Base-by-base conservation (phyloP, 2,797 vertebrate genomes). In the Myotis vivesi region DNA sequence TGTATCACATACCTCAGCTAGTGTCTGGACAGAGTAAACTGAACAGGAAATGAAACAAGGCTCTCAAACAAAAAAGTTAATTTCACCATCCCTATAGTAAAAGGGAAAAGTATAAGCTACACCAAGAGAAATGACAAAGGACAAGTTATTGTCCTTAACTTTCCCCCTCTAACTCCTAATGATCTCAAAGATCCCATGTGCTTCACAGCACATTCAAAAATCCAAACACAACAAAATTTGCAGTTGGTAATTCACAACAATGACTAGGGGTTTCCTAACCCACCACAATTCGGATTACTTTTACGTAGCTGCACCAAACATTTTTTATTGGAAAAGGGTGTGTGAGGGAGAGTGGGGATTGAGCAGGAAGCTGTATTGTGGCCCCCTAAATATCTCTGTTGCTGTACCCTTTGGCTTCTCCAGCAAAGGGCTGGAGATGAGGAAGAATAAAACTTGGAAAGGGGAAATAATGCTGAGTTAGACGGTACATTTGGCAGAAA, bases 401-500 rank as follows among this genome's bases (percentile, higher is more conserved):
- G 41, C 8, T 33, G 10, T n/a, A 76, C 75, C 55, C 90, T 79
- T 46, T 19, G 20, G 23, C 57, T 68, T 92, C 13, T 89, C 30
- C 77, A 36, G 53, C 44, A 81, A 36, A 89, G 36, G 66, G 72
- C 6, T 69, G 62, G 68, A 76, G 62, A 87, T 69, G 30, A 80
- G 66, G 51, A 73, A 87, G 75, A 72, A 33, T 46, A 72, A 73
- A 91, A 57, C 15, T 66, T 81, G 62, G 36, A 55, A 87, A 19
- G 6, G 6, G 28, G 23, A 36, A 36, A 59, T 44, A 59, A 69
- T 36, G 17, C 41, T 73, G 46, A 10, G 25, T 84, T 91, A 68
- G 46, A 96, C 71, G 51, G 51, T 33, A 62, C 3, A 49, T 75
- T 62, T 25, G 53, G 75, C 81, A 94, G 69, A 94, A 93, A 53